Evolutionary conservation across 2,113 vertebrate genomes (phyloP).

Genomic region (Anthoscopus minutus): DNA sequence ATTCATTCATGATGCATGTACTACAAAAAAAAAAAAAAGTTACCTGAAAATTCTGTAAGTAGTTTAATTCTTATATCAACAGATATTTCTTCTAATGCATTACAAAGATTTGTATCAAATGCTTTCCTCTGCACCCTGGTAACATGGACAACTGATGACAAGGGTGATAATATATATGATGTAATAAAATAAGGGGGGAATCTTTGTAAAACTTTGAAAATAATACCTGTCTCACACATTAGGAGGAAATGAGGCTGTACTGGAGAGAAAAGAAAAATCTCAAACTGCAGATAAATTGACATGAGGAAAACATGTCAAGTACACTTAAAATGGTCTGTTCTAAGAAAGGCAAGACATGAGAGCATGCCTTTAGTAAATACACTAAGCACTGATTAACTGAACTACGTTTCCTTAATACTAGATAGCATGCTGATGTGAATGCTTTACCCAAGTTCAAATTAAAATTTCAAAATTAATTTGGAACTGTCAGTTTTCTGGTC

Average conservation of each 20-base stretch:
- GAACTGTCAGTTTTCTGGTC: not conserved
- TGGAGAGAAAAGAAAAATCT: not conserved
- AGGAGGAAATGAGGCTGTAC: not conserved
- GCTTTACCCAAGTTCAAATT: not conserved
- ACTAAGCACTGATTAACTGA: not conserved
- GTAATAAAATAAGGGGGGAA: not conserved
- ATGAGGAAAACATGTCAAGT: not conserved
- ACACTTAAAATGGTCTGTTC: not conserved
- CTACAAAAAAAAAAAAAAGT: not conserved
- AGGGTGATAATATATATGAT: not conserved
- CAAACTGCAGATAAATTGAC: not conserved
- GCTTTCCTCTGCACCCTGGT: not conserved
- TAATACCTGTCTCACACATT: not conserved
- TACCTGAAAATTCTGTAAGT: not conserved
- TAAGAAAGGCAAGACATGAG: not conserved
- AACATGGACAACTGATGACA: not conserved
- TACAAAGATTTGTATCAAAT: not conserved
- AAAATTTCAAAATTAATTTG: not conserved
- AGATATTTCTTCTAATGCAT: not conserved
- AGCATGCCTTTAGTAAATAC: not conserved
- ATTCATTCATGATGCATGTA: slow-evolving; percentile 76
- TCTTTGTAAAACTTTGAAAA: not conserved
- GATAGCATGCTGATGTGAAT: not conserved
- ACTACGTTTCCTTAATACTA: not conserved
- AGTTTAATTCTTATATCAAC: not conserved